Evolutionary conservation across 1,140 invertebrate species (phyloP).

Genomic region (Zaprionus ghesquierei): DNA sequence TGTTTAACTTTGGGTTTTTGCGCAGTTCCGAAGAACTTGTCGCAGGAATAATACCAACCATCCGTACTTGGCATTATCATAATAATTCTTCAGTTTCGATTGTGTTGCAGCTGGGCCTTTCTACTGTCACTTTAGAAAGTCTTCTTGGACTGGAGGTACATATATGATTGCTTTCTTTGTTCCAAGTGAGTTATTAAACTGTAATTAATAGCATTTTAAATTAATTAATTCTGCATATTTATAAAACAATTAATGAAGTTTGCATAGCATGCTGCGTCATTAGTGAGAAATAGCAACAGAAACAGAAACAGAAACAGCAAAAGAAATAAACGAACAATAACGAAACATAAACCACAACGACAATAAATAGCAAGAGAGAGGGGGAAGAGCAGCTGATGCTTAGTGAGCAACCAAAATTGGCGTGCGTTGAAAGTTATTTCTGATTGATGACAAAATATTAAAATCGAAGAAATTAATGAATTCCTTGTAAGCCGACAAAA

Average conservation of each 20-base stretch:
- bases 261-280: slow-evolving; percentile 59
- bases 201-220: slow-evolving; percentile 78
- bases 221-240: slow-evolving; percentile 79
- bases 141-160: slow-evolving; percentile 40
- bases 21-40: slow-evolving; percentile 11
- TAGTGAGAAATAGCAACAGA: slow-evolving; percentile 41
- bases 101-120: slow-evolving; percentile 19
- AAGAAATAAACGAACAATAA: slow-evolving; percentile 12
- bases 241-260: slow-evolving; percentile 78
- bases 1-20: not conserved
- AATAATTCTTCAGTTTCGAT: slow-evolving; percentile 1
- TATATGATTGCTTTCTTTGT: slow-evolving; percentile 69
- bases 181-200: slow-evolving; percentile 70
- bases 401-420: slow-evolving; percentile 62
- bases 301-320: no score
- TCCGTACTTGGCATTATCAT: not conserved
- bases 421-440: slow-evolving; percentile 81
- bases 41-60: not conserved
- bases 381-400: slow-evolving; percentile 12
- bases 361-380: not conserved
- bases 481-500: slow-evolving; percentile 68
- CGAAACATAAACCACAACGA: slow-evolving; percentile 18
- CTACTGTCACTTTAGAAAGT: slow-evolving; percentile 47
- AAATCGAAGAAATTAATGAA: slow-evolving; percentile 71
- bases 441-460: slow-evolving; percentile 79